These are phyloP conservation scores for Vulpes lagopus DNA, from an alignment of 2,113 vertebrate genomes.

Conservation along the genomic window DNA sequence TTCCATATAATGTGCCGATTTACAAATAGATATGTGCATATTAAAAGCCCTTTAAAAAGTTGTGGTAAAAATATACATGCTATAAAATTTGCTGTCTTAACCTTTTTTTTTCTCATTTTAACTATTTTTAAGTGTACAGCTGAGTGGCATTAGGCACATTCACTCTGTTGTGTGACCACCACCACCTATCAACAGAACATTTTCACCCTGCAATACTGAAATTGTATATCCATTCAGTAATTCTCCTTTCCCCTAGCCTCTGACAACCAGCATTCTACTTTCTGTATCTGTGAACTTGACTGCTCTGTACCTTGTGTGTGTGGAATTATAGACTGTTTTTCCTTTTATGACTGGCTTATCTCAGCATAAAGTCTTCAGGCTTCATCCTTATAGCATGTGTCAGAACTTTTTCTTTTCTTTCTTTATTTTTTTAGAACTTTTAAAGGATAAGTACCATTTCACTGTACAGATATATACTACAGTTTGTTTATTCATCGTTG, in stretches of 20 bases:
- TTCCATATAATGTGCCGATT: neutral
- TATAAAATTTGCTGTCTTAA: neutral
- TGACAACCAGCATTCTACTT: neutral
- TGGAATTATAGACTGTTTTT: conserved; percentile 12
- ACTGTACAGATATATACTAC: neutral
- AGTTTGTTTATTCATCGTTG: neutral
- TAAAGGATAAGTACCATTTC: neutral
- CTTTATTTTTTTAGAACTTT: neutral
- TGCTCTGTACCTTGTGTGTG: neutral
- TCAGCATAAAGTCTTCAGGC: neutral
- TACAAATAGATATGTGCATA: neutral
- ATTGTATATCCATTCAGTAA: neutral
- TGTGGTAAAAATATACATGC: neutral
- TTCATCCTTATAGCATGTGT: neutral
- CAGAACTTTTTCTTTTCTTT: neutral
- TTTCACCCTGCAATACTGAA: neutral
- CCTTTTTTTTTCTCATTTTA: neutral
- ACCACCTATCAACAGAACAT: neutral
- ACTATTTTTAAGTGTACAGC: neutral
- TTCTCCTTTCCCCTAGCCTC: neutral
- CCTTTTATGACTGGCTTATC: neutral
- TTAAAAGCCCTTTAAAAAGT: neutral
- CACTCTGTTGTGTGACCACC: neutral
- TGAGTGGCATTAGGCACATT: neutral
- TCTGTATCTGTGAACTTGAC: conserved; percentile 38